Evolutionary conservation across 2,888 invertebrate species (phyloP).

Genomic region (Phortica magna): DNA sequence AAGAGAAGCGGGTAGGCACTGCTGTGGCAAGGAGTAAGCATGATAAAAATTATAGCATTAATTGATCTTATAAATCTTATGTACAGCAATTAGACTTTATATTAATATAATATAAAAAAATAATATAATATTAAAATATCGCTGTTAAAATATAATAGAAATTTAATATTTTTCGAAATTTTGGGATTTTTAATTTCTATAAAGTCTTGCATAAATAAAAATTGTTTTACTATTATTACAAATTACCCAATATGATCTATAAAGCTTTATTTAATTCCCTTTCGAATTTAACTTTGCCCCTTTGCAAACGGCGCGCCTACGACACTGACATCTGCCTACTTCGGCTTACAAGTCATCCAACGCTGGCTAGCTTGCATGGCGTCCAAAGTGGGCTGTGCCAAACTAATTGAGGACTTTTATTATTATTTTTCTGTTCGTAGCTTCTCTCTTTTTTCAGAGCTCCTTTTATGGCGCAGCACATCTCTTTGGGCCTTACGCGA

Average conservation of each 20-base stretch:
- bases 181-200: no score
- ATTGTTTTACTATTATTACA: no score
- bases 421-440: constrained; percentile 31
- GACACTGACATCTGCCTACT: not conserved
- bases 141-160: no score
- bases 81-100: no score
- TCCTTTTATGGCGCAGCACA: constrained; percentile 25
- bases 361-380: constrained; percentile 20
- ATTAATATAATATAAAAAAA: no score
- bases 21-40: not conserved
- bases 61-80: no score
- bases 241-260: no score
- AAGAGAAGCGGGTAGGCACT: not conserved
- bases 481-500: not conserved
- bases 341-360: constrained; percentile 1
- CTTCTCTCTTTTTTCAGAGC: not conserved
- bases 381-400: constrained; percentile 29
- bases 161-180: no score
- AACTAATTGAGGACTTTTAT: constrained; percentile 28
- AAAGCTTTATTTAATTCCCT: no score
- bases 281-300: not conserved
- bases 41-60: no score
- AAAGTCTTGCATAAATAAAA: no score
- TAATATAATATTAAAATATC: no score
- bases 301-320: not conserved